Evolutionary conservation across 2,113 vertebrate genomes (phyloP).

Genomic region (Sapayoa aenigma): DNA sequence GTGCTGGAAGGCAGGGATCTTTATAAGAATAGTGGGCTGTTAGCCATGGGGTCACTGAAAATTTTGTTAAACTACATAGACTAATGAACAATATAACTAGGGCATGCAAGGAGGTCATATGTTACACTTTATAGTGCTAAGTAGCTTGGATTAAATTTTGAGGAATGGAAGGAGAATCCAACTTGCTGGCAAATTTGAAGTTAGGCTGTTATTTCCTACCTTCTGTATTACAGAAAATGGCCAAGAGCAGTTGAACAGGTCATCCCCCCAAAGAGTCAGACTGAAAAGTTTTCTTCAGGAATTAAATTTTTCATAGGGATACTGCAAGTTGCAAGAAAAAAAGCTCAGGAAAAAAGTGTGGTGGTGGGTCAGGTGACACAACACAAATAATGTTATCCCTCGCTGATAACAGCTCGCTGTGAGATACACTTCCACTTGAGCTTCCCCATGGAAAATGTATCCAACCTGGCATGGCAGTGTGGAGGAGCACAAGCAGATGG

Average conservation of each 20-base stretch:
- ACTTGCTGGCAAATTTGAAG: not conserved
- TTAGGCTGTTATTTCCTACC: not conserved
- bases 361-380: not conserved
- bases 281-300: not conserved
- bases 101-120: not conserved
- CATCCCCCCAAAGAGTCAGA: not conserved
- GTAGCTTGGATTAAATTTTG: not conserved
- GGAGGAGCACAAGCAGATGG: not conserved
- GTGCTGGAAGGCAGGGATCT: not conserved
- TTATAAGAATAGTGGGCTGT: not conserved
- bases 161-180: not conserved
- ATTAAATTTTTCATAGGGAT: not conserved
- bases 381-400: not conserved
- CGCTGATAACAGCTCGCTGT: fast-evolving
- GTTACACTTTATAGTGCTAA: not conserved
- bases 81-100: not conserved
- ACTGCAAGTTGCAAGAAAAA: not conserved
- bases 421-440: not conserved
- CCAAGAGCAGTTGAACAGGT: not conserved
- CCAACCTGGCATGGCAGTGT: not conserved
- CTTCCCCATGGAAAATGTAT: not conserved
- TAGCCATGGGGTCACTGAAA: not conserved
- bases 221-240: not conserved
- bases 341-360: not conserved
- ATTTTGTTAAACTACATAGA: not conserved